A percentile compares a stretch with the other conserved stretches of the same genome.
Conservation (phyloP, 2,113 vertebrate genomes). For the Uria lomvia region DNA sequence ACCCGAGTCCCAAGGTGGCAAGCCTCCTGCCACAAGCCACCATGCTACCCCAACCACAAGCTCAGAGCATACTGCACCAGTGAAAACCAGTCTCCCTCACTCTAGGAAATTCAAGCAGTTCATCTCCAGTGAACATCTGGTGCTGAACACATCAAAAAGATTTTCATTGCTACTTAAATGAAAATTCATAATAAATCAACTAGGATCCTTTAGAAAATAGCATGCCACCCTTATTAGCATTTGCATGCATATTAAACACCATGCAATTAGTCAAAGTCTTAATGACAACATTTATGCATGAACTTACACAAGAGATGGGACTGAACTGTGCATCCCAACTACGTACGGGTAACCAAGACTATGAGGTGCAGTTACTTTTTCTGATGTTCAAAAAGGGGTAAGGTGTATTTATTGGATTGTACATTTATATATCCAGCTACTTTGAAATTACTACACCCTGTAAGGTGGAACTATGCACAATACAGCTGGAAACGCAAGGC, state of each 20-base stretch:
- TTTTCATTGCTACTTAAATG: not conserved
- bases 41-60: not conserved
- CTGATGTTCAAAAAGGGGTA: not conserved
- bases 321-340: not conserved
- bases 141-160: not conserved
- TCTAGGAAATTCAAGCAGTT: not conserved
- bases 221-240: not conserved
- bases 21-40: not conserved
- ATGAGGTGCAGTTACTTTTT: not conserved
- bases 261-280: not conserved
- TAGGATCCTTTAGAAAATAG: not conserved
- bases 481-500: not conserved
- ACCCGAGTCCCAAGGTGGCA: not conserved
- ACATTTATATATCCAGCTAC: not conserved
- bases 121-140: not conserved
- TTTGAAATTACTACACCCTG: not conserved
- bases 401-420: not conserved
- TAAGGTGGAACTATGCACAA: not conserved
- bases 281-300: not conserved
- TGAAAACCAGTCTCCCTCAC: not conserved
- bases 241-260: not conserved
- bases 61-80: not conserved
- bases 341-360: not conserved
- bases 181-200: not conserved
- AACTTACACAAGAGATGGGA: not conserved